Base-by-base conservation (phyloP, 2,113 vertebrate species). In the cat (Felis catus) region DNA sequence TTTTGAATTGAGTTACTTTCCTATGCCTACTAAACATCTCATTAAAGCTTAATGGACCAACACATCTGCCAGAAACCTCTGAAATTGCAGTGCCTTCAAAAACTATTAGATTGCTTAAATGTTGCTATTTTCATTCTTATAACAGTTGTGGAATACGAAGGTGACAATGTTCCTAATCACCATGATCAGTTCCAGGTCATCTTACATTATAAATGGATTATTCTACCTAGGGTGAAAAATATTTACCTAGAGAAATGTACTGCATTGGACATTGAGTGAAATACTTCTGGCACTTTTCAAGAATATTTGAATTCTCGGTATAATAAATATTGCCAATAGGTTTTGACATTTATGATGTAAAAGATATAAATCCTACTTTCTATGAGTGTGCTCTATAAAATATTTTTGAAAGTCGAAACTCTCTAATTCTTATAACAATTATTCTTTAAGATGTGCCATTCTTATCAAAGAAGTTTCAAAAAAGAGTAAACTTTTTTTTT, bases 11-110 rank as follows among this genome's bases (percentile, higher is more conserved):
- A 98, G 90, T 97, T 96, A 89, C 94, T 98, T 98, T 96, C 96
- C 97, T 98, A 98, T 98, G 97, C 97, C 98, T 98, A 97, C 83
- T 91, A 97, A 98, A 97, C 91, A 97, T 98, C 88, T 97, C 97
- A 97, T 97, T 98, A 88, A 98, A 98, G 94, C 84, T 97, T 98
- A 99, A 98, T 98, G 98, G 98, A 97, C 93, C 89, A 98, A 98
- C 96, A 97, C 87, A 95, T 97, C 96, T 98, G 92, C 96, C 95
- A 98, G 92, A 98, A 98, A 98, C 82, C 0, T 96, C 39, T 66
- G 93, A 98, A 98, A 97, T 76, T 97, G 94, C 78, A 97, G 97
- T 98, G 90, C 74, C 92, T 98, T 95, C 92, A 98, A 97, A 98
- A 98, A 93, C 81, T 97, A 58, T 97, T 97, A 94, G 66, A 98